Conservation (phyloP, 2,797 vertebrate species). For the Coregonus suidteri region DNA sequence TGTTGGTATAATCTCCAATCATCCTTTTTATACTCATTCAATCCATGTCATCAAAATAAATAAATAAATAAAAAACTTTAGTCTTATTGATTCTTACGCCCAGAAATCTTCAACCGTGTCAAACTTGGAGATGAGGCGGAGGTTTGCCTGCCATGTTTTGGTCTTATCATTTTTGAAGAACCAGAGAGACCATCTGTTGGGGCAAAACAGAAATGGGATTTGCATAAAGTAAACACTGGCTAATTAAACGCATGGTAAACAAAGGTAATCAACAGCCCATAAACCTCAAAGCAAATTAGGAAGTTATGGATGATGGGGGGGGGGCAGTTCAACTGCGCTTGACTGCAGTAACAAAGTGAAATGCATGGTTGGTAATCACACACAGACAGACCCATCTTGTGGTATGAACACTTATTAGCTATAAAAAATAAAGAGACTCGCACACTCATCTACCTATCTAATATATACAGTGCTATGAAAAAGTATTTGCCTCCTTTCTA, state of each 20-base stretch:
- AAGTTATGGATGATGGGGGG: background rate
- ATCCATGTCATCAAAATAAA: background rate
- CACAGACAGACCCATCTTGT: background rate
- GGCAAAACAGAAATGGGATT: conserved; percentile 13
- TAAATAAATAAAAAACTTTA: conserved; percentile 2
- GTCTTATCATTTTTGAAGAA: conserved; percentile 99
- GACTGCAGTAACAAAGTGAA: background rate
- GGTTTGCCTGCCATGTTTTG: conserved; percentile 99
- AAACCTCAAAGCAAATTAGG: conserved; percentile 33
- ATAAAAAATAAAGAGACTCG: no score
- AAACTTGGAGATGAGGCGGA: conserved; percentile 97
- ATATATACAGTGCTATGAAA: no score
- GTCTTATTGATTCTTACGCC: conserved; percentile 86
- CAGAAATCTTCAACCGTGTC: conserved; percentile 99
- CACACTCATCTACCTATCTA: no score
- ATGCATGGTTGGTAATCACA: background rate
- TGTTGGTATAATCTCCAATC: background rate
- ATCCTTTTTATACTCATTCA: background rate
- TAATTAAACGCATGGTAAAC: conserved; percentile 26
- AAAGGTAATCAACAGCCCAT: conserved; percentile 23
- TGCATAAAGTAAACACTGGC: conserved; percentile 30
- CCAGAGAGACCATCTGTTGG: conserved; percentile 95
- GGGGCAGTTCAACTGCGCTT: background rate
- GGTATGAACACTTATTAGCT: background rate
- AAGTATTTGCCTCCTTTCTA: no score